Evolutionary conservation across 2,113 vertebrate genomes (phyloP), one percentile per base, ranked within the genome.

Genomic region (Phoxinus phoxinus): DNA sequence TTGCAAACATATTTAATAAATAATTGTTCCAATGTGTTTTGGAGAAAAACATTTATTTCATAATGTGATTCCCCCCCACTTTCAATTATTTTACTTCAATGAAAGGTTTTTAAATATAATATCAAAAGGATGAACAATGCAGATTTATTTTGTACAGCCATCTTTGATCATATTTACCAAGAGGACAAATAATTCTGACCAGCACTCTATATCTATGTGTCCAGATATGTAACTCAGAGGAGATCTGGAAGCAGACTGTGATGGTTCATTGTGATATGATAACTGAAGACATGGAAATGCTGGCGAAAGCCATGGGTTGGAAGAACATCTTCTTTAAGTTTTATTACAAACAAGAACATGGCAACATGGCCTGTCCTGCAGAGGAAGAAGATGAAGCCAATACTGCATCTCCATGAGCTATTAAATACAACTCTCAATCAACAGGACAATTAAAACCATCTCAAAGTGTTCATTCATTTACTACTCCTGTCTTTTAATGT

Each of bases 181-280:
- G n/a, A n/a, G n/a, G n/a, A n/a, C n/a, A n/a, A n/a, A n/a, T n/a
- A n/a, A n/a, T n/a, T n/a, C n/a, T n/a, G n/a, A n/a, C n/a, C n/a
- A n/a, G n/a, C n/a, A n/a, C n/a, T n/a, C n/a, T n/a, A n/a, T n/a
- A n/a, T n/a, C n/a, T 76, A 3, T 88, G 53, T 82, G n/a, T 30
- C 23, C 72, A 96, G 95, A 10, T 95, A 48, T 94, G 94, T 89
- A 89, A 86, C 75, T 95, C 92, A 2, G 90, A 96, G 4, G 67
- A 0, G 0, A 91, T 96, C 78, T 96, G 95, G 93, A 93, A 96
- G 87, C 89, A 90, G 81, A 93, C 85, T 59, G 93, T 94, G 58
- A 86, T 83, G 86, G 87, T 83, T 0, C 19, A 88, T 19, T 88
- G 86, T 85, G 89, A 91, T 76, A 90, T 82, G 21, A 74, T 94